Base-by-base conservation (phyloP, 2,113 vertebrate genomes). In the Colistium nudipinnis region DNA sequence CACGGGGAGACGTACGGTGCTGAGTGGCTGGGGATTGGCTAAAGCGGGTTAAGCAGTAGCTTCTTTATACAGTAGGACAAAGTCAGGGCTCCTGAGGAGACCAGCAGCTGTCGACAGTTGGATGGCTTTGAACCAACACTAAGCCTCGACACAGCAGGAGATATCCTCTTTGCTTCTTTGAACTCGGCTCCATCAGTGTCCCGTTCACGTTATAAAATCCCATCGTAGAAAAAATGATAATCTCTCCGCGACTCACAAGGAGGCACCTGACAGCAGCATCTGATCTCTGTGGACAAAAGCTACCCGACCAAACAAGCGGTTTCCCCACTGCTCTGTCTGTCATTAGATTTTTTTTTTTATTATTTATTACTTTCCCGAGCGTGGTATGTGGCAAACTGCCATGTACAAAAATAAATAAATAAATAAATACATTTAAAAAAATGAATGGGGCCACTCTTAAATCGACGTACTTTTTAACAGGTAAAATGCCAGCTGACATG, bases 131-230 rank as follows among this genome's bases (percentile, higher is more conserved):
- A 87, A 87, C 36, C n/a, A 41, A 20, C 41, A 31, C 76, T 84
- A 81, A 86, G 78, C 75, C 68, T 35, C 28, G 28, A 81, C 80
- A 82, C 86, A 83, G 86, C 82, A 78, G 86, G 87, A 90, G 53
- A 87, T 85, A 87, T 88, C 82, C 81, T 84, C 78, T 78, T 74
- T 68, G 65, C 62, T 49, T 35, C 83, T 88, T 88, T 89, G 83
- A 91, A 86, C 78, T 76, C 28, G 0, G 33, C 45, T 38, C 70
- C 74, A 81, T 83, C 81, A 79, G 72, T 83, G 28, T 74, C 72
- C 65, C 56, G 74, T 80, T 88, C 60, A 70, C 64, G 79, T 80
- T 63, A 51, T 31, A 72, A 71, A 78, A 53, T 72, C 28, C 54
- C 76, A 78, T n/a, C n/a, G n/a, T 76, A 49, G 64, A 76, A 81